Percentiles rank a stretch among this genome's conserved stretches.
These are phyloP conservation scores for Tuta absoluta DNA, from an alignment of 2,888 invertebrate genomes.

Conservation along the genomic window DNA sequence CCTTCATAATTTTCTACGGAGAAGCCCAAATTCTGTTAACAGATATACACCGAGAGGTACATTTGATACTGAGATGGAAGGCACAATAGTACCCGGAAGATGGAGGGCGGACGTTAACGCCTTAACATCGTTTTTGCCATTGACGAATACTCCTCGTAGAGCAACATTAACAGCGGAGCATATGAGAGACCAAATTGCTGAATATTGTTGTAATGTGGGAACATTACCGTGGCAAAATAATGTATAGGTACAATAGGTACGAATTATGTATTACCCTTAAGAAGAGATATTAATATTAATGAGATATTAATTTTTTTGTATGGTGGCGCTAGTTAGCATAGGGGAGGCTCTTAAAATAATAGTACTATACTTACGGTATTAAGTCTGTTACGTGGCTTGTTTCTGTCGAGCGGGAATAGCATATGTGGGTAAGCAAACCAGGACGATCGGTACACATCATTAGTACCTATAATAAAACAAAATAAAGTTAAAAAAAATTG, in stretches of 20 bases:
- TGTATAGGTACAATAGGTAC: constrained; percentile 22
- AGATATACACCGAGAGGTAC: constrained; percentile 31
- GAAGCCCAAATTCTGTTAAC: constrained; percentile 29
- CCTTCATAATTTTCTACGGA: constrained; percentile 31
- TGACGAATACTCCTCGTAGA: constrained; percentile 30
- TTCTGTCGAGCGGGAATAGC: constrained; percentile 33
- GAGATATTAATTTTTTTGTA: constrained; percentile 20
- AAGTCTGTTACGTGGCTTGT: constrained; percentile 32
- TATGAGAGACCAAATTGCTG: constrained; percentile 34
- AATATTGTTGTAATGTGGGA: constrained; percentile 35
- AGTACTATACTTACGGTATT: constrained; percentile 21
- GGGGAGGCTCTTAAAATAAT: constrained; percentile 14
- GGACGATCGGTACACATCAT: constrained; percentile 32
- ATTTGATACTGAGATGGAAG: constrained; percentile 31
- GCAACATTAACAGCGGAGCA: constrained; percentile 26
- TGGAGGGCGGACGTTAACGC: constrained; percentile 28
- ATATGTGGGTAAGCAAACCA: constrained; percentile 22
- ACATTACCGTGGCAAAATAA: constrained; percentile 33
- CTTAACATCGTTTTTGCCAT: constrained; percentile 32
- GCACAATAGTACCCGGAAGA: constrained; percentile 27
- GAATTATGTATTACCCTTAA: constrained; percentile 24
- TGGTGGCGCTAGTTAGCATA: constrained; percentile 26
- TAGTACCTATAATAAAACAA: too few species aligned
- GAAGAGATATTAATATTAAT: constrained; percentile 5
- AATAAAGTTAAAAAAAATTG: too few species aligned